A percentile compares a stretch with the other conserved stretches of the same genome.
These are phyloP conservation scores for Adrianichthys oophorus DNA, from an alignment of 2,797 vertebrate species.

Conservation along the genomic window DNA sequence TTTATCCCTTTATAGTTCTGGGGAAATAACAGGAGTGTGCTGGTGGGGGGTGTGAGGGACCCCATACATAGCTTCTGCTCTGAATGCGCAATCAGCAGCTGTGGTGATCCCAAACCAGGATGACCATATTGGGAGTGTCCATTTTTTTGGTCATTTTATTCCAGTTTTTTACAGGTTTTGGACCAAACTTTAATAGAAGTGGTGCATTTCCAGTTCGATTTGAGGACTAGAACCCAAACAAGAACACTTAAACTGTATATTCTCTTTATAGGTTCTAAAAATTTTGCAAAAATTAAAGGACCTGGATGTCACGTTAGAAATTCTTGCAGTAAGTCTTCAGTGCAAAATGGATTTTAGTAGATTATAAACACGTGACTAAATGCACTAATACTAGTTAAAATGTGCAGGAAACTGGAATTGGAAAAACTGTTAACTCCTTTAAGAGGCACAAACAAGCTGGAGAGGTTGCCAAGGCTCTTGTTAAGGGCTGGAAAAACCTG, in stretches of 20 bases:
- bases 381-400: conserved; percentile 10
- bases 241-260: neutral
- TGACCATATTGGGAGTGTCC: conserved; percentile 65
- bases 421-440: conserved; percentile 83
- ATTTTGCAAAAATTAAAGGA: conserved; percentile 80
- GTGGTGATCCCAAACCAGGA: conserved; percentile 55
- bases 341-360: neutral
- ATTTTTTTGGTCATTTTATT: conserved; percentile 13
- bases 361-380: neutral
- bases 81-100: conserved; percentile 76
- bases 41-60: conserved; percentile 52
- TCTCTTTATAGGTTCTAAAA: conserved; percentile 79
- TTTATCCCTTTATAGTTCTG: conserved; percentile 75
- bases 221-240: too few relatives aligned
- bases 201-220: neutral
- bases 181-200: neutral
- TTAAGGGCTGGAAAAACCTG: conserved; percentile 82
- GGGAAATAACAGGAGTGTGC: conserved; percentile 60
- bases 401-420: conserved; percentile 85
- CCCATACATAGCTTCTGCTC: conserved; percentile 72
- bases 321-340: conserved; percentile 82
- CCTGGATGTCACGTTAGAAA: conserved; percentile 83
- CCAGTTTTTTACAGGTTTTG: conserved; percentile 4
- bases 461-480: conserved; percentile 79
- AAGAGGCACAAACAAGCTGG: conserved; percentile 80